Evolutionary conservation across 1,140 invertebrate species (phyloP).

Genomic region (Drosophila insularis): DNA sequence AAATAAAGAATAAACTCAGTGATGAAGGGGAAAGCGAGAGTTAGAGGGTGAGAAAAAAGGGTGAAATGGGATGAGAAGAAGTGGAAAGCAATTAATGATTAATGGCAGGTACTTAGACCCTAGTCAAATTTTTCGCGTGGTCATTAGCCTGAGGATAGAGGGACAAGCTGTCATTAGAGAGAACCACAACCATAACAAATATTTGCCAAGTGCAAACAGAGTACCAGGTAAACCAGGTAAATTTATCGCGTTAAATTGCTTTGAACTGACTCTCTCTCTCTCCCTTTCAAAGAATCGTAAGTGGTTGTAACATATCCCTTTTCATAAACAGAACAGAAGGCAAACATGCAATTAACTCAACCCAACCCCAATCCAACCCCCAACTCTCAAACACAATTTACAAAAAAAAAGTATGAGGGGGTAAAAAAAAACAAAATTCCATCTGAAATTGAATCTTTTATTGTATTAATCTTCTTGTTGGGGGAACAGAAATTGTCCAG

Average conservation of each 20-base stretch:
- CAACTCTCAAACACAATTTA: not conserved
- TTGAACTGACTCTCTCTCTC: constrained; percentile 25
- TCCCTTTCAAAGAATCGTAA: not conserved
- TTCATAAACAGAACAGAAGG: constrained; percentile 1
- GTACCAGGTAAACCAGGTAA: constrained; percentile 2
- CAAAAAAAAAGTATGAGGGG: too few species aligned
- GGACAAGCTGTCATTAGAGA: constrained; percentile 63
- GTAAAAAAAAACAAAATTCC: not conserved
- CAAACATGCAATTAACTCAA: constrained; percentile 21
- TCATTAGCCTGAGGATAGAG: constrained; percentile 45
- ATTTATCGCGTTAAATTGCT: constrained; percentile 31
- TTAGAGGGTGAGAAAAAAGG: not conserved
- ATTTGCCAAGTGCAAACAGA: constrained; percentile 63
- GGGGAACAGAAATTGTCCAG: constrained; percentile 75
- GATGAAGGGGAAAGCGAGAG: too few species aligned
- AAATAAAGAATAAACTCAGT: not conserved
- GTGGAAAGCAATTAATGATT: constrained; percentile 55
- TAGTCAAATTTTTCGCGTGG: constrained; percentile 51
- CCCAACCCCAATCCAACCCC: not conserved
- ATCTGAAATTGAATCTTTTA: constrained; percentile 7
- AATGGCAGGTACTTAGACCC: constrained; percentile 17
- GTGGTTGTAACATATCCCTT: constrained; percentile 11
- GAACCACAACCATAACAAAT: constrained; percentile 42
- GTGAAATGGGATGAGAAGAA: not conserved
- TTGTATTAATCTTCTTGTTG: not conserved